Conservation (phyloP, 2,888 invertebrate genomes). For the Lottia scabra region DNA sequence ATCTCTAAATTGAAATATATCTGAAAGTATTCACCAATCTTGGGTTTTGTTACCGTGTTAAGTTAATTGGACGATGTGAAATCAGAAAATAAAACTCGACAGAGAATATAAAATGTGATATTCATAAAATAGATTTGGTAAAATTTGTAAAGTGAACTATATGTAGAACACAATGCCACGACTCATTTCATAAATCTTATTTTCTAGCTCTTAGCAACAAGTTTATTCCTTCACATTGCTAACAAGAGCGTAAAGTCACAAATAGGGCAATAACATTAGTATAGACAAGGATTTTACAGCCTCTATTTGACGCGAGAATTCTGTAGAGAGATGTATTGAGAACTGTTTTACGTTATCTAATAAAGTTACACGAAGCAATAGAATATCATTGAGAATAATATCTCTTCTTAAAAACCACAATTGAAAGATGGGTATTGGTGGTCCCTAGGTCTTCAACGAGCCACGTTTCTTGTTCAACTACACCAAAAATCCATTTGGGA, state of each 20-base stretch:
- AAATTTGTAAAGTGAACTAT: too few species aligned
- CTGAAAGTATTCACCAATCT: too few species aligned
- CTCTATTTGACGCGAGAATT: neutral
- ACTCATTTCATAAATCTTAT: neutral
- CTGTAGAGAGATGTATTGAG: neutral
- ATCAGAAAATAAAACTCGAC: too few species aligned
- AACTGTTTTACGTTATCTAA: neutral
- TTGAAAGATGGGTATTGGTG: constrained; percentile 2
- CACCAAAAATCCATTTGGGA: constrained; percentile 30
- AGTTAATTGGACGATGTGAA: too few species aligned
- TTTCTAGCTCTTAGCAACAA: neutral
- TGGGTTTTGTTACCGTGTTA: too few species aligned
- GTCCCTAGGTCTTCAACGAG: constrained; percentile 5
- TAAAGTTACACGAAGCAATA: neutral
- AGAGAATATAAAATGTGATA: too few species aligned
- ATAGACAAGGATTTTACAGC: neutral
- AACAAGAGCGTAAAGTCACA: neutral
- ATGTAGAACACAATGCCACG: too few species aligned
- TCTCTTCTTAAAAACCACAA: neutral
- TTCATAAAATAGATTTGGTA: too few species aligned
- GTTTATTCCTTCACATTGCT: neutral
- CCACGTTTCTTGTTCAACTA: constrained; percentile 10
- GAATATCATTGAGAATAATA: neutral
- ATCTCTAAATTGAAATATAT: too few species aligned
- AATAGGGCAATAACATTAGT: neutral